Evolutionary conservation across 2,113 vertebrate species (phyloP).

Genomic region (Equus quagga): DNA sequence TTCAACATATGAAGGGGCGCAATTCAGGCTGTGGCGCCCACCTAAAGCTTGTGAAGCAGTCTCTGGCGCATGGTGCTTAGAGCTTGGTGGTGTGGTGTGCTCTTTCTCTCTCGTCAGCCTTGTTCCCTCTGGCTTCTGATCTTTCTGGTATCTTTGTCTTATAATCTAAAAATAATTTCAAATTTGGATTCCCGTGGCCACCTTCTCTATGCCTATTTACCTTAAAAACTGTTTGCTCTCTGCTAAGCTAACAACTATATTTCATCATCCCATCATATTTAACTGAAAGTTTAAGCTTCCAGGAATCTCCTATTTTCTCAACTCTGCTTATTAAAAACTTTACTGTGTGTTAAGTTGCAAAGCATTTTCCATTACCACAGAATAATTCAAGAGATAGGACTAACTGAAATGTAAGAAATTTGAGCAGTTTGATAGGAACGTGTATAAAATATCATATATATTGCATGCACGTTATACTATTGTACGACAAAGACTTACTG

Average conservation of each 20-base stretch:
- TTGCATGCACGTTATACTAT: background rate
- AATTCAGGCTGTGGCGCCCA: background rate
- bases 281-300: background rate
- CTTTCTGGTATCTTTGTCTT: background rate
- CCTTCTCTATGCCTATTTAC: background rate
- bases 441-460: background rate
- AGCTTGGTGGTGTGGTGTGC: background rate
- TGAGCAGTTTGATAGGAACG: background rate
- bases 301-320: background rate
- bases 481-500: background rate
- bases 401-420: background rate
- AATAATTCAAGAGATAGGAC: background rate
- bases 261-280: conserved; percentile 22
- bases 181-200: background rate
- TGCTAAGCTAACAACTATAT: background rate
- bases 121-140: background rate
- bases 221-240: background rate
- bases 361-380: background rate
- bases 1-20: background rate
- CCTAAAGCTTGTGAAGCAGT: background rate
- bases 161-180: background rate
- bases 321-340: background rate
- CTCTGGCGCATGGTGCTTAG: fast-evolving
- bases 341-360: background rate
- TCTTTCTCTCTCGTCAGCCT: background rate